Evolutionary conservation across 2,888 invertebrate genomes (phyloP).

Genomic region (Kryphioiulus occultus): DNA sequence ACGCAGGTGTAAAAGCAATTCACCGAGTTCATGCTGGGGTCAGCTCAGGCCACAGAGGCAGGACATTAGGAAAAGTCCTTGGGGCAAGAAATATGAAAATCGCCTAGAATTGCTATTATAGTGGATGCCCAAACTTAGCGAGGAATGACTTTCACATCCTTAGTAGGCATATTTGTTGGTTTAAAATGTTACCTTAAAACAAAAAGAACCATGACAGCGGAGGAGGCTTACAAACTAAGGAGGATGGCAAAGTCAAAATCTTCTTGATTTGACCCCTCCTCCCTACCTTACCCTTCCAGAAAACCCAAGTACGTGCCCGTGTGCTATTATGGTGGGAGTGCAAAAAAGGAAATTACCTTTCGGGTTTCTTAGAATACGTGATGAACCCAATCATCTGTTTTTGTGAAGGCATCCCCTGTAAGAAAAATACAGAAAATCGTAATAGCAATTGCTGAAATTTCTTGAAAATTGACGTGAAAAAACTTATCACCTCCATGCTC

Average conservation of each 20-base stretch:
- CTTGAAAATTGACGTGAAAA: no score
- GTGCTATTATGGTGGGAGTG: neutral
- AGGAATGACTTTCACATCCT: slow-evolving; percentile 35
- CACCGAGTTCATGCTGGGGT: slow-evolving; percentile 33
- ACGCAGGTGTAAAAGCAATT: slow-evolving; percentile 36
- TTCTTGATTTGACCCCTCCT: slow-evolving; percentile 33
- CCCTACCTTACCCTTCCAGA: neutral
- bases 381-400: neutral
- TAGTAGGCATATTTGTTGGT: neutral
- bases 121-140: neutral
- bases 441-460: no score
- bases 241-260: neutral
- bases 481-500: no score
- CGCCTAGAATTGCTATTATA: neutral
- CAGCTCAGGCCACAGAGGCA: neutral
- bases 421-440: no score
- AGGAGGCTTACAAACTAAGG: slow-evolving; percentile 25
- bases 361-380: neutral
- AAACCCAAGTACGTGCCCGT: neutral
- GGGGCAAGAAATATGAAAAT: slow-evolving; percentile 33
- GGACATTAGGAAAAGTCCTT: slow-evolving; percentile 15
- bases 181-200: slow-evolving; percentile 37
- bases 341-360: slow-evolving; percentile 14
- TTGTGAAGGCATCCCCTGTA: neutral
- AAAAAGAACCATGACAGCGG: slow-evolving; percentile 25